phyloP scores from a whole-genome alignment of 2,113 vertebrate genomes.

The Heteronetta atricapilla region DNA sequence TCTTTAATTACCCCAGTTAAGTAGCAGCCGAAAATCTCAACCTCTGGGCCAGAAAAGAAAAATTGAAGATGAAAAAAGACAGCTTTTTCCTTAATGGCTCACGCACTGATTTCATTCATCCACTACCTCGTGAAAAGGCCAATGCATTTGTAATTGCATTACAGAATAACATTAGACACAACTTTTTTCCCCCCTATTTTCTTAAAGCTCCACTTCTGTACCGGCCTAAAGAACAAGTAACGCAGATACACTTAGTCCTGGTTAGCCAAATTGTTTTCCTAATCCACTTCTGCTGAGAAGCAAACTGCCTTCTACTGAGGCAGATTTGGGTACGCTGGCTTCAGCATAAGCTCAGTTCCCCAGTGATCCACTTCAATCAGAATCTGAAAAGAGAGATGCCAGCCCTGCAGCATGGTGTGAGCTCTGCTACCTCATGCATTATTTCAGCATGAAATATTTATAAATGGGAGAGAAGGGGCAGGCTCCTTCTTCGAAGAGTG shows the following conservation, averaged over 20 bases:
- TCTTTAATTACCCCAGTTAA: background rate
- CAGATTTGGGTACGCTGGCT: background rate
- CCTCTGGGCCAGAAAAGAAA: background rate
- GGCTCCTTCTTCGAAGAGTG: conserved; percentile 29
- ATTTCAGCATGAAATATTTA: conserved; percentile 64
- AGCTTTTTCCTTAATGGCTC: background rate
- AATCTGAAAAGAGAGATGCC: background rate
- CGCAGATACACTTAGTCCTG: background rate
- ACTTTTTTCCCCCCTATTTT: background rate
- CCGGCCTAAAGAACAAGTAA: background rate
- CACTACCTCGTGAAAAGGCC: background rate
- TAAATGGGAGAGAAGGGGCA: conserved; percentile 11
- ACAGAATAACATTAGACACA: background rate
- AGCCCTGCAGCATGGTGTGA: background rate
- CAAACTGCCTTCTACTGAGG: background rate
- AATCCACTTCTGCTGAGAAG: background rate
- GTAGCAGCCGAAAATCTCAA: background rate
- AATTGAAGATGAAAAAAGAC: background rate
- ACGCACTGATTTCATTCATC: background rate
- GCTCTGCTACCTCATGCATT: conserved; percentile 31
- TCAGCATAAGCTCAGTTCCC: background rate
- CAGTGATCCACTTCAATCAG: conserved; percentile 12
- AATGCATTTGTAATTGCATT: background rate
- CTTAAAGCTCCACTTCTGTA: background rate
- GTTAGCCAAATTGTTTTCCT: background rate